Evolutionary conservation across 2,888 invertebrate species (phyloP).

Genomic region (Crepidodera aurea): DNA sequence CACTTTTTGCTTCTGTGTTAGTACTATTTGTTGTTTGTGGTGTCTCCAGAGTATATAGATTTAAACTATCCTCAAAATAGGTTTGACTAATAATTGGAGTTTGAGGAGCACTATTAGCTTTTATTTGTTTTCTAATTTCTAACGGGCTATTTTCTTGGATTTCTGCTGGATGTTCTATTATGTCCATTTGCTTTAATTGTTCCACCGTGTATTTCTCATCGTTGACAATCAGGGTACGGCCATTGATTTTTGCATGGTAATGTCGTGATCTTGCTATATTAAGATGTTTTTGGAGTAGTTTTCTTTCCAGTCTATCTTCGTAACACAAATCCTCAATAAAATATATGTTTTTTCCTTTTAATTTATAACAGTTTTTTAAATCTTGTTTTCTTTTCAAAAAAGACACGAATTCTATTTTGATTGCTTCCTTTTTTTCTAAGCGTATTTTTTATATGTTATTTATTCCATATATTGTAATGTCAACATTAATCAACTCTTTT

Average conservation of each 20-base stretch:
- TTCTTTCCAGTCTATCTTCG: background rate
- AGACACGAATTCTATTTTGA: conserved; percentile 6
- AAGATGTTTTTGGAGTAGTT: background rate
- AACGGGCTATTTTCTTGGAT: too few relatives aligned
- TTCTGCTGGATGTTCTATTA: too few relatives aligned
- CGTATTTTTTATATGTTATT: too few relatives aligned
- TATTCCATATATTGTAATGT: too few relatives aligned
- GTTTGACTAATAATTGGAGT: too few relatives aligned
- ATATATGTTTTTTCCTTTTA: background rate
- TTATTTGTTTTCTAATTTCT: too few relatives aligned
- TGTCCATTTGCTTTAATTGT: background rate
- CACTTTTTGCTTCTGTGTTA: too few relatives aligned
- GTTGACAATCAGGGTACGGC: background rate
- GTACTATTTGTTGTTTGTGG: too few relatives aligned
- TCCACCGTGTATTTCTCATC: background rate
- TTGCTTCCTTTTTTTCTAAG: background rate
- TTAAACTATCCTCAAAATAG: too few relatives aligned
- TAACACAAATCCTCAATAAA: conserved; percentile 2
- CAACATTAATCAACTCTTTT: too few relatives aligned
- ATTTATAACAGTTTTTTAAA: background rate
- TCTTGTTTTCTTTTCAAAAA: background rate
- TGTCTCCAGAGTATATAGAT: too few relatives aligned
- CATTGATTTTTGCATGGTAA: background rate
- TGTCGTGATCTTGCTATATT: background rate
- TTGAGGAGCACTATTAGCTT: too few relatives aligned